Evolutionary conservation across 2,888 invertebrate genomes (phyloP), one percentile per base, ranked within the genome.

Genomic region (Tiliacea aurago): DNA sequence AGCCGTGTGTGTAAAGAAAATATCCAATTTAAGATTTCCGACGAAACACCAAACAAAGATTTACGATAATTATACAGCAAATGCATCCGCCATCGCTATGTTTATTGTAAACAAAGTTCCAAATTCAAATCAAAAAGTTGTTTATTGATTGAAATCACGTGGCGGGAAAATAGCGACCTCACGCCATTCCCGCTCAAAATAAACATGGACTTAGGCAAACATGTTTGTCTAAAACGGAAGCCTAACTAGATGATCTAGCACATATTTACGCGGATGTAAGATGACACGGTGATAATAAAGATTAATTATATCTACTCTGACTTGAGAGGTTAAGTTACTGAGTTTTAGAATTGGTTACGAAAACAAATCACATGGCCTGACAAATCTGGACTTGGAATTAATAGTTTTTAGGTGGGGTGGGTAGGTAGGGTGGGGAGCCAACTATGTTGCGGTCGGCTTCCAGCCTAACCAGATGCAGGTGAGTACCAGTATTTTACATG

Each of bases 191-290:
- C 59, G 75, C 77, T 80, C 67, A 68, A 79, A 80, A 78, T 74
- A 79, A 80, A 75, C 53, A 69, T 58, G n/a, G 43, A 62, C 15
- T 66, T 67, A 20, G 55, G 65, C 86, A 87, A 89, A 90, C 89
- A 88, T 85, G 84, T 83, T 89, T 86, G 83, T 87, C 70, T 78
- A 69, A 62, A 45, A 58, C 47, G 20, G 59, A 71, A 72, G 49
- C 61, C 65, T 75, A 62, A 49, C 55, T 51, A 64, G 58, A 65
- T 66, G 37, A 75, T 76, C n/a, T 74, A 74, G 45, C 1, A 58
- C 7, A 51, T 78, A 67, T 68, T 64, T 61, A 63, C 37, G n/a
- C 20, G 69, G 37, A 41, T 53, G 6, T 20, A 20, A 47, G 20
- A 43, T 47, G 41, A 76, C 45, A 51, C 18, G n/a, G 2, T 33